phyloP scores from a whole-genome alignment of 2,797 vertebrate genomes.

The Notamacropus eugenii region DNA sequence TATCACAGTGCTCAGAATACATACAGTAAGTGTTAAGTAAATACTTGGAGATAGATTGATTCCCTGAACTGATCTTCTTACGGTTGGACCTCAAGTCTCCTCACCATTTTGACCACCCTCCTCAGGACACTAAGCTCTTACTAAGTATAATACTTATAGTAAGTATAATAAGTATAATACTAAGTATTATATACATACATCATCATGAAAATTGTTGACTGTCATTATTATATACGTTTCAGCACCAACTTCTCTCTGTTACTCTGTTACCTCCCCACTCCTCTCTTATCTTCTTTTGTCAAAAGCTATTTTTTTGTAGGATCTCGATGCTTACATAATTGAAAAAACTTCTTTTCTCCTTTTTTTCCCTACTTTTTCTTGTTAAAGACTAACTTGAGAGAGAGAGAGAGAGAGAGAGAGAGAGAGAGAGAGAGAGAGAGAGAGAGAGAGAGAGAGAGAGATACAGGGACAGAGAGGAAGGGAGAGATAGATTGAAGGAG shows the following conservation, averaged over 20 bases:
- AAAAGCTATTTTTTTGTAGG: neutral
- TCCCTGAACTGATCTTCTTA: too few relatives aligned
- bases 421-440: neutral
- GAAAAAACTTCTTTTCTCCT: neutral
- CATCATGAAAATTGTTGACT: neutral
- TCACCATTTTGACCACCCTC: neutral
- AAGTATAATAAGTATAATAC: neutral
- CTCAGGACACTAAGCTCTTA: neutral
- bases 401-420: neutral
- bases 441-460: too few relatives aligned
- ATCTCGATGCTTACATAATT: neutral
- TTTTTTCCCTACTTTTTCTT: neutral
- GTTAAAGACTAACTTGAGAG: neutral
- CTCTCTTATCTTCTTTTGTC: neutral
- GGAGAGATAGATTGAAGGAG: too few relatives aligned
- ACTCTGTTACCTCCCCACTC: neutral
- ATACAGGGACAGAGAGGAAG: neutral
- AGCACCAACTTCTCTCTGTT: neutral
- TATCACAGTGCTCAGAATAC: too few relatives aligned
- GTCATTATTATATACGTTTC: neutral
- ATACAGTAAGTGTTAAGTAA: too few relatives aligned
- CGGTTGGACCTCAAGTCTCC: neutral
- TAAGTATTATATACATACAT: too few relatives aligned
- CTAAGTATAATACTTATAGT: neutral
- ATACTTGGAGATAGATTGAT: too few relatives aligned